Evolutionary conservation across 2,113 vertebrate species (phyloP).

Genomic region (Cettia cetti): DNA sequence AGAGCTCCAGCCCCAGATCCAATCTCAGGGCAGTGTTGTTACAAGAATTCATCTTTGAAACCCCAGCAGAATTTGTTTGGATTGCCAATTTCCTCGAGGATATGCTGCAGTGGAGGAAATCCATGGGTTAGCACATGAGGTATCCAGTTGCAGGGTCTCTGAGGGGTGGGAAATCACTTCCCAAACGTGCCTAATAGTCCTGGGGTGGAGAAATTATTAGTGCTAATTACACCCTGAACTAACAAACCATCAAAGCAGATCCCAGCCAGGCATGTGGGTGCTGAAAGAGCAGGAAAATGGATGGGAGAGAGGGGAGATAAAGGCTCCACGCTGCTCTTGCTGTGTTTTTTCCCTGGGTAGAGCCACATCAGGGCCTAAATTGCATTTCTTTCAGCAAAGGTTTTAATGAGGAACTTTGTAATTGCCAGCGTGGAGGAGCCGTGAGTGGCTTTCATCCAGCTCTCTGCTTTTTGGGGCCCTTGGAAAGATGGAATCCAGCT

Average conservation of each 20-base stretch:
- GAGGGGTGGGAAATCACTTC: slow-evolving; percentile 7
- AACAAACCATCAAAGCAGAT: neutral
- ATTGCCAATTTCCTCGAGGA: slow-evolving; percentile 24
- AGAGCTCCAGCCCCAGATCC: neutral
- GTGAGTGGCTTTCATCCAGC: rapidly evolving
- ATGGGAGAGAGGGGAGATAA: neutral
- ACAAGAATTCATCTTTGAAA: neutral
- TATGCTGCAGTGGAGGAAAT: neutral
- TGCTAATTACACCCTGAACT: neutral
- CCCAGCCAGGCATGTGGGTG: neutral
- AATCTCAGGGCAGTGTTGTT: neutral
- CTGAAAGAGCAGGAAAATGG: neutral
- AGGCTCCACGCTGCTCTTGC: neutral
- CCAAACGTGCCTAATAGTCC: neutral
- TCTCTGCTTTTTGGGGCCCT: neutral
- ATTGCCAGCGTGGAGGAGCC: neutral
- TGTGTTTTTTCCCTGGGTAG: neutral
- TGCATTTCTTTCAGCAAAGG: neutral
- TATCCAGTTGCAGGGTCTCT: neutral
- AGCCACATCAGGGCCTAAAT: neutral
- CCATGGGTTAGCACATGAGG: neutral
- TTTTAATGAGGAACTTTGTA: neutral
- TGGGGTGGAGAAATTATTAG: neutral
- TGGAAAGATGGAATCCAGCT: neutral
- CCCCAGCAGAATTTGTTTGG: slow-evolving; percentile 32